Percentiles rank a stretch among this genome's conserved stretches.
Conservation (phyloP, 1,140 invertebrate genomes). For the Drosophila carrolli region DNA sequence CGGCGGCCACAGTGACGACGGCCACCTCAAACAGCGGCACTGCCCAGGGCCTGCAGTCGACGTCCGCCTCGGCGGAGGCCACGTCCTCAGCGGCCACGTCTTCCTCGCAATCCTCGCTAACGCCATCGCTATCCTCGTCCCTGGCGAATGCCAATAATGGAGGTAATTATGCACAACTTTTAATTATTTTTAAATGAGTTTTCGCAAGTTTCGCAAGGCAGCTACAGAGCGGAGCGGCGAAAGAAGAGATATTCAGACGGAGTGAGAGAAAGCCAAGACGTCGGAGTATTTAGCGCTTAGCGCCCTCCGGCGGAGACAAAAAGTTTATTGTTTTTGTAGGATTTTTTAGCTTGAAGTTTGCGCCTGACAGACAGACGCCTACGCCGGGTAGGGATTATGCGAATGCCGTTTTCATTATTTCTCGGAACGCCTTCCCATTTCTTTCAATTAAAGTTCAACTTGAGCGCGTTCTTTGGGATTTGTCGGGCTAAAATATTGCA, state of each 20-base stretch:
- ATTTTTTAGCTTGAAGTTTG: slow-evolving; percentile 56
- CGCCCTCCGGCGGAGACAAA: slow-evolving; percentile 55
- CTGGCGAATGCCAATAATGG: slow-evolving; percentile 84
- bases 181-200: slow-evolving; percentile 85
- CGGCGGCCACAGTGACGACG: slow-evolving; percentile 57
- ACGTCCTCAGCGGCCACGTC: slow-evolving; percentile 69
- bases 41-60: slow-evolving; percentile 74
- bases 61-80: slow-evolving; percentile 72
- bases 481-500: slow-evolving; percentile 54
- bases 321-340: slow-evolving; percentile 59
- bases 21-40: slow-evolving; percentile 73
- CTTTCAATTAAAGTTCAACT: slow-evolving; percentile 58
- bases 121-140: slow-evolving; percentile 77
- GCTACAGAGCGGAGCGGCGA: slow-evolving; percentile 1
- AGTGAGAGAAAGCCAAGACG: slow-evolving; percentile 21
- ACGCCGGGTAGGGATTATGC: slow-evolving; percentile 51
- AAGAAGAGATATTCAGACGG: slow-evolving; percentile 4
- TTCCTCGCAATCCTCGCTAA: slow-evolving; percentile 71
- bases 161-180: slow-evolving; percentile 85
- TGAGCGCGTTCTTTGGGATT: slow-evolving; percentile 45
- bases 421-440: slow-evolving; percentile 33
- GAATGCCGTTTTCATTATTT: slow-evolving; percentile 63
- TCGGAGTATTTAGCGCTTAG: slow-evolving; percentile 59
- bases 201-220: slow-evolving; percentile 60
- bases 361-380: slow-evolving; percentile 62